Evolutionary conservation across 1,140 invertebrate species (phyloP), one percentile per base, ranked within the genome.

Genomic region (Dendrolimus punctatus): DNA sequence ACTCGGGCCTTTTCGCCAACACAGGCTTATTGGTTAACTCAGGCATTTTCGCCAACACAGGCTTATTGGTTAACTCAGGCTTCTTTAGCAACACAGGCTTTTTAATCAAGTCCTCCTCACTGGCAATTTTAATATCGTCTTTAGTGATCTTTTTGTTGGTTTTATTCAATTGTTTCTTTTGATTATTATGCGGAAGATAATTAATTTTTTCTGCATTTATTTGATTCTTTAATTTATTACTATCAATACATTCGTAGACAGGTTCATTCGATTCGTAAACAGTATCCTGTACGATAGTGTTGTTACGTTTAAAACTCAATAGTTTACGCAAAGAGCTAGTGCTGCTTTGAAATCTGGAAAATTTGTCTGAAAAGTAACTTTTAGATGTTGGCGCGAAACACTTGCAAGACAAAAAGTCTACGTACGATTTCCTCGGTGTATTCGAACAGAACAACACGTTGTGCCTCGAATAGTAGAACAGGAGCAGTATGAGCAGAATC

Each of bases 381-480:
- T 61, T 48, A 63, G n/a, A 49, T 51, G 51, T 54, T 53, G 6
- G 48, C 53, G 8, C 39, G 23, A 44, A 44, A 7, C 51, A 37
- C 8, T 46, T 54, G 42, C 57, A 62, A 7, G 60, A 40, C 23
- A 62, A 40, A 41, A 10, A 76, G 72, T 76, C 79, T 94, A 94
- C 93, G 89, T 94, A 94, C 87, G 77, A 90, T 88, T 92, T 90
- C 54, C 88, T 85, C 5, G 91, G 89, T 68, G 93, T 93, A 76
- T 91, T 91, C 89, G 91, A 92, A 69, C 90, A 90, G 41, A 87
- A 82, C 23, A 90, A 87, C 6, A 91, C 77, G 69, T 92, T 92
- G 69, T 92, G 91, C 6, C 90, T 89, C 45, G 91, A 89, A 68
- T 94, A 94, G 89, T 95, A 96, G 7, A 92, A 74, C 4, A 94